Conservation (phyloP, 2,113 vertebrate genomes). For the Neotragus pygmaeus region DNA sequence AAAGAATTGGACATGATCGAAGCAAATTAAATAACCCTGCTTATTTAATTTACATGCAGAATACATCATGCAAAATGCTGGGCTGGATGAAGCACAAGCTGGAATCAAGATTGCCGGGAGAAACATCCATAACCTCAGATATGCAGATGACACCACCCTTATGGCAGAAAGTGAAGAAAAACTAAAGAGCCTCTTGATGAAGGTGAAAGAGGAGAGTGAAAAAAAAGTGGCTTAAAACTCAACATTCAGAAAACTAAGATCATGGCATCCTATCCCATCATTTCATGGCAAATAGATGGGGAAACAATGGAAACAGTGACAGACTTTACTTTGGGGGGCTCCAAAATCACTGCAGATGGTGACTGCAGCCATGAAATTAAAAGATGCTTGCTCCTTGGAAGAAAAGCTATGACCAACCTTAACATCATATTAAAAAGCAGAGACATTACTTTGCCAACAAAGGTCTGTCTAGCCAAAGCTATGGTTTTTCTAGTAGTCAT, state of each 20-base stretch:
- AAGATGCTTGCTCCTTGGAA: background rate
- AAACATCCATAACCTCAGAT: background rate
- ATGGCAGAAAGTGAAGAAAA: background rate
- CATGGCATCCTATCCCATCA: background rate
- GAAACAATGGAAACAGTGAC: background rate
- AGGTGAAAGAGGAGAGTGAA: background rate
- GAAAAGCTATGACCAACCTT: background rate
- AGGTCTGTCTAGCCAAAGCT: background rate
- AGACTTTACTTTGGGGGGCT: background rate
- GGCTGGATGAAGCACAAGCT: background rate
- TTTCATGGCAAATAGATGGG: background rate
- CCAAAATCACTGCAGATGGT: background rate
- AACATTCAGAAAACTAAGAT: background rate
- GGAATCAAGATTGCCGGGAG: accelerated
- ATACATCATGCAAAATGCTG: background rate
- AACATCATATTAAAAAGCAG: background rate
- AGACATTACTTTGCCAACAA: background rate
- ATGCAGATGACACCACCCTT: background rate
- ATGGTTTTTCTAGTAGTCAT: background rate
- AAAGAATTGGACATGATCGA: background rate
- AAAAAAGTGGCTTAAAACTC: background rate
- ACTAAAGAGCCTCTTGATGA: background rate
- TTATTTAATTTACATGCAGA: background rate
- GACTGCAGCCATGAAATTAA: background rate
- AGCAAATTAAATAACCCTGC: background rate